Base-by-base conservation (phyloP, 2,113 vertebrate genomes). In the Asarcornis scutulata region DNA sequence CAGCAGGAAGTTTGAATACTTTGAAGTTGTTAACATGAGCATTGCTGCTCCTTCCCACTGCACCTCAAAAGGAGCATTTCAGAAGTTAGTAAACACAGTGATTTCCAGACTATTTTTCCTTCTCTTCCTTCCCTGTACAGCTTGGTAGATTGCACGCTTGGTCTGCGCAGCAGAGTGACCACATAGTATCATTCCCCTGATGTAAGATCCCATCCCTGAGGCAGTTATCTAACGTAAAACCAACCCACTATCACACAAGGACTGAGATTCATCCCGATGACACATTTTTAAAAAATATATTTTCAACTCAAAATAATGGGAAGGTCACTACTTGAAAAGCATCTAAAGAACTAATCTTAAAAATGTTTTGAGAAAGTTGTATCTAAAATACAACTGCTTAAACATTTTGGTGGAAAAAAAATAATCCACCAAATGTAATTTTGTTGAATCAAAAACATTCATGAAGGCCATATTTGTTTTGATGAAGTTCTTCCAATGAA, bases 21-120 rank as follows among this genome's bases (percentile, higher is more conserved):
- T 44, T 80, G 59, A 73, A 83, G 71, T 11, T 29, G 17, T n/a
- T 38, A 6, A 10, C 6, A 46, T 3, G 13, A 88, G 6, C 52
- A 0, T 1, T 26, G 68, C 80, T 53, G 83, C 62, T 89, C 38
- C 71, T 83, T 88, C 72, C 80, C 1, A 0, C 8, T 16, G 46
- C 3, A 15, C 48, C 77, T 53, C 31, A 20, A 25, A 56, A 26
- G 60, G 0, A 7, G 18, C 10, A 2, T 38, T 82, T 64, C 0
- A 0, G 91, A 75, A 93, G 42, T 26, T 6, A 7, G 34, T 1
- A 31, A 18, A 1, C 13, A 21, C 29, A 72, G 62, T 20, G 18
- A 44, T 77, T 62, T 59, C 83, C 83, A 86, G 85, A 40, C 34
- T 14, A 1, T 44, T 20, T 84, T 38, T 38, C 12, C 11, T 17